phyloP scores from a whole-genome alignment of 2,113 vertebrate genomes.

The Syngnathus floridae region DNA sequence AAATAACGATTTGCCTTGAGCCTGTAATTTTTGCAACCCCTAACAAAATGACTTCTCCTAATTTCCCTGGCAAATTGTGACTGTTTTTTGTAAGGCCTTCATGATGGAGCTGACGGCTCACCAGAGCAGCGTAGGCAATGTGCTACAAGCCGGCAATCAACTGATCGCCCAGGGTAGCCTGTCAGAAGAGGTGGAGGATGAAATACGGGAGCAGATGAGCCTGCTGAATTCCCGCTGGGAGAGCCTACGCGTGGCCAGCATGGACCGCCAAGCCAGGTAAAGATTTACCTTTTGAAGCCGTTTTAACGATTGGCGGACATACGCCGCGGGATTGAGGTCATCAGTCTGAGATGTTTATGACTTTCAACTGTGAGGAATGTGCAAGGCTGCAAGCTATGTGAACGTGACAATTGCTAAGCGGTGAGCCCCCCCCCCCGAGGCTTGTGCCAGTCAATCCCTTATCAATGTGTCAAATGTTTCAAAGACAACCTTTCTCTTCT shows the following conservation, averaged over 20 bases:
- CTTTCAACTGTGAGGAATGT: conserved; percentile 21
- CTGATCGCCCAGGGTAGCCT: conserved; percentile 88
- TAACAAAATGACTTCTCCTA: not conserved
- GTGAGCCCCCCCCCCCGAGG: conserved; percentile 1
- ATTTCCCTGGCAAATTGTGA: conserved; percentile 3
- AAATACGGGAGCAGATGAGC: conserved; percentile 94
- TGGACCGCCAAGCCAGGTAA: conserved; percentile 94
- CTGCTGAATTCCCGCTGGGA: conserved; percentile 95
- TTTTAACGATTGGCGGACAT: not conserved
- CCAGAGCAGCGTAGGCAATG: conserved; percentile 93
- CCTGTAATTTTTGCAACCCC: not conserved
- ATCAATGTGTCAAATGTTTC: conserved; percentile 51
- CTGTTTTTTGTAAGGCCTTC: conserved; percentile 70
- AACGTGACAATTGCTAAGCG: conserved; percentile 30
- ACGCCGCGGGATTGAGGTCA: not conserved
- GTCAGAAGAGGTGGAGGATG: conserved; percentile 87
- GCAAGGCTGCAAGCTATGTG: conserved; percentile 16
- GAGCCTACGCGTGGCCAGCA: conserved; percentile 85
- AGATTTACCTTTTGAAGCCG: not conserved
- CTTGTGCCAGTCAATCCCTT: conserved; percentile 18
- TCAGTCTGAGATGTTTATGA: conserved; percentile 9
- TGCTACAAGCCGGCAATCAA: conserved; percentile 92
- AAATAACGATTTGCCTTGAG: not conserved
- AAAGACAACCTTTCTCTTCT: conserved; percentile 13
- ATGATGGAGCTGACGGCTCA: conserved; percentile 98